phyloP scores from a whole-genome alignment of 1,140 invertebrate genomes.

The Hyphantria cunea region DNA sequence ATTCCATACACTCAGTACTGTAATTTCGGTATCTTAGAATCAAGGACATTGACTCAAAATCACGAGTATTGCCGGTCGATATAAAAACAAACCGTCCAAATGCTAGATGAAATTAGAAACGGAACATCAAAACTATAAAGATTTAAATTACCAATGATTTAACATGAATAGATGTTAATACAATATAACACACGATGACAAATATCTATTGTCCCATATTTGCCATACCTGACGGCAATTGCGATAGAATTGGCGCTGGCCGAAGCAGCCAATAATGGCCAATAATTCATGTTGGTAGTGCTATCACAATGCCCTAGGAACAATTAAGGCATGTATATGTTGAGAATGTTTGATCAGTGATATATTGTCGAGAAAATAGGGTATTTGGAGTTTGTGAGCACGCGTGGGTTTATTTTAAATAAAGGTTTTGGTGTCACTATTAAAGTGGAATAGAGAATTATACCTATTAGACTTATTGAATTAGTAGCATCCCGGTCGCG shows the following conservation, averaged over 20 bases:
- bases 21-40: too few relatives aligned
- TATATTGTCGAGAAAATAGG: constrained; percentile 9
- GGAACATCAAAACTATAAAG: too few relatives aligned
- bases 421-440: not conserved
- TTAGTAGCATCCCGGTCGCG: too few relatives aligned
- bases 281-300: constrained; percentile 17
- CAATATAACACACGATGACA: not conserved
- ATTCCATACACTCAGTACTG: too few relatives aligned
- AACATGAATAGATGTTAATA: too few relatives aligned
- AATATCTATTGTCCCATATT: constrained; percentile 7
- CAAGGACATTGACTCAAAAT: too few relatives aligned
- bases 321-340: constrained; percentile 18
- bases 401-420: not conserved
- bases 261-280: constrained; percentile 16
- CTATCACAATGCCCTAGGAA: constrained; percentile 16
- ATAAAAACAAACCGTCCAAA: too few relatives aligned
- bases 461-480: too few relatives aligned
- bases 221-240: constrained; percentile 14
- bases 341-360: constrained; percentile 11
- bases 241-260: constrained; percentile 13
- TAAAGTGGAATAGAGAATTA: not conserved
- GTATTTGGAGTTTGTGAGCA: not conserved
- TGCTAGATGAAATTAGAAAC: too few relatives aligned
- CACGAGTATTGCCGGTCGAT: too few relatives aligned
- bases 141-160: too few relatives aligned